phyloP scores from a whole-genome alignment of 2,113 vertebrate genomes.

The Colaptes auratus region DNA sequence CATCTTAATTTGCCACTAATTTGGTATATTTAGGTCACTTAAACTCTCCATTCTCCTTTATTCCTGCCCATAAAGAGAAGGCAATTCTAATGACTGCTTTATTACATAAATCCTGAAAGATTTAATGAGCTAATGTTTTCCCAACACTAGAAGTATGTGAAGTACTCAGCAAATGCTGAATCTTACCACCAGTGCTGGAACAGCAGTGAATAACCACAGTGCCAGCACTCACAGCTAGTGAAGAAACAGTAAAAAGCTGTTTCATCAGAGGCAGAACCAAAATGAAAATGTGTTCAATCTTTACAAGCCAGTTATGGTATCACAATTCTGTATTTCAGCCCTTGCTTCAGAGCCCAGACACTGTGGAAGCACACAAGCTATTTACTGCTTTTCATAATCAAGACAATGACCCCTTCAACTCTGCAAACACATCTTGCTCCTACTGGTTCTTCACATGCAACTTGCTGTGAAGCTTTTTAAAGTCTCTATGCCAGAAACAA shows the following conservation, averaged over 20 bases:
- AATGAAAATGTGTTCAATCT: not conserved
- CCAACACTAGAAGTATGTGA: not conserved
- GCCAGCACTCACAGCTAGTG: not conserved
- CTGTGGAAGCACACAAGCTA: not conserved
- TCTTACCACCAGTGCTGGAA: not conserved
- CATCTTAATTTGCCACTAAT: not conserved
- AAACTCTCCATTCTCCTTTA: not conserved
- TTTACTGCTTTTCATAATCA: not conserved
- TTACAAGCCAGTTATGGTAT: not conserved
- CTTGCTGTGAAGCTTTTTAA: not conserved
- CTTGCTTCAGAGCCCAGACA: not conserved
- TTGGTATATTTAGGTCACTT: not conserved
- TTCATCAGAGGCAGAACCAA: not conserved
- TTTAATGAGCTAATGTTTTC: constrained; percentile 4
- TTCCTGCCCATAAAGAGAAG: not conserved
- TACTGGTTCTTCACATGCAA: not conserved
- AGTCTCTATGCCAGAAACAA: not conserved
- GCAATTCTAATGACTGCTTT: not conserved
- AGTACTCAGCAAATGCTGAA: not conserved
- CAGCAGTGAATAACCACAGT: not conserved
- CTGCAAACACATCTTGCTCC: not conserved
- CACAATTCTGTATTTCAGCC: not conserved
- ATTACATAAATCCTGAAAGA: not conserved
- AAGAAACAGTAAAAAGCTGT: not conserved
- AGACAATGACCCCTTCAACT: not conserved